Evolutionary conservation across 2,888 invertebrate species (phyloP).

Genomic region (Drosophila buzzatii): DNA sequence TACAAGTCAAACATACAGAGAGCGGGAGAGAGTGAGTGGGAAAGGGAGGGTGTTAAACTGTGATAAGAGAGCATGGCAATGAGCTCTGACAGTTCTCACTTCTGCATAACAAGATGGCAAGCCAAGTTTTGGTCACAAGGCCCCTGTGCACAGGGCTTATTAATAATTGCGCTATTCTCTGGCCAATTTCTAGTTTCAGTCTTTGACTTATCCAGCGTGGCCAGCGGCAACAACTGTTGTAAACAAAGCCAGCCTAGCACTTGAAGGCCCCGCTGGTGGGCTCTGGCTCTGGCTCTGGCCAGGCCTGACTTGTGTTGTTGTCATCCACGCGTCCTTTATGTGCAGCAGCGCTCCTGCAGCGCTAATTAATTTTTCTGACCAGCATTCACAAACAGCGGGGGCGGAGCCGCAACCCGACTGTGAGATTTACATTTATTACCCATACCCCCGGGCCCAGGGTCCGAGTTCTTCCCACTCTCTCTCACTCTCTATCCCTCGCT

Average conservation of each 20-base stretch:
- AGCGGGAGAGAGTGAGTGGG: no score
- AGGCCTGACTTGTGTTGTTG: conserved; percentile 3
- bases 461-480: neutral
- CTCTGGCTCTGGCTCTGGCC: neutral
- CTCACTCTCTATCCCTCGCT: conserved; percentile 14
- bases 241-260: conserved; percentile 22
- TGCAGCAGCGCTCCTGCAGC: conserved; percentile 73
- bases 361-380: conserved; percentile 80
- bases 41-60: neutral
- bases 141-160: conserved; percentile 52
- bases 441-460: conserved; percentile 45
- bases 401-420: conserved; percentile 31
- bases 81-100: conserved; percentile 10
- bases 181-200: conserved; percentile 53
- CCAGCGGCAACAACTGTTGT: conserved; percentile 17
- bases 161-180: conserved; percentile 62
- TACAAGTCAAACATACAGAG: neutral
- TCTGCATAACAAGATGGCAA: conserved; percentile 36
- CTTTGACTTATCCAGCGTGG: conserved; percentile 47
- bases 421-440: conserved; percentile 79
- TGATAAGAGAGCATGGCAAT: neutral
- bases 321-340: conserved; percentile 51
- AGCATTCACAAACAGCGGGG: conserved; percentile 55
- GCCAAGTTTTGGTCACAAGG: conserved; percentile 25
- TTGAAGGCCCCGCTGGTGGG: conserved; percentile 27